These are phyloP conservation scores for Zoanthus gigantus DNA, from an alignment of 92 coral and sea anemone genomes.

Conservation along the genomic window DNA sequence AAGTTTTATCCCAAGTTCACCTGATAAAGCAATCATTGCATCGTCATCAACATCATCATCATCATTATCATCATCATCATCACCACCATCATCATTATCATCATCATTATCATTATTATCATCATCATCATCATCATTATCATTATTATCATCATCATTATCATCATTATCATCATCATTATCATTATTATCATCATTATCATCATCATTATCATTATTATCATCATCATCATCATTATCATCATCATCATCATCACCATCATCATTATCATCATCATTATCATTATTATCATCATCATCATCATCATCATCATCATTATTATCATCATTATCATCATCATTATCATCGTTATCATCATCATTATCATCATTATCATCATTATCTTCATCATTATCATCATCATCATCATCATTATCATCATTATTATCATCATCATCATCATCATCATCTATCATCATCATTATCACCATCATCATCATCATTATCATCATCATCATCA, in stretches of 20 bases:
- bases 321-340: not conserved
- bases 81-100: too few species aligned
- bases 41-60: not conserved
- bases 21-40: not conserved
- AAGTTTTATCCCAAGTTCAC: slow-evolving; percentile 28
- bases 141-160: too few species aligned
- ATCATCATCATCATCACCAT: not conserved
- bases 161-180: not conserved
- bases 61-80: not conserved
- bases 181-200: not conserved
- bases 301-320: not conserved
- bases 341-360: not conserved
- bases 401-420: not conserved
- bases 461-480: not conserved
- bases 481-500: not conserved
- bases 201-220: not conserved
- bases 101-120: too few species aligned
- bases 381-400: not conserved
- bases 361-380: not conserved
- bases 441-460: not conserved
- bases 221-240: not conserved
- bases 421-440: not conserved
- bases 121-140: too few species aligned
- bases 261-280: not conserved
- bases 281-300: not conserved